Evolutionary conservation across 2,797 vertebrate genomes (phyloP).

Genomic region (Alauda arvensis): DNA sequence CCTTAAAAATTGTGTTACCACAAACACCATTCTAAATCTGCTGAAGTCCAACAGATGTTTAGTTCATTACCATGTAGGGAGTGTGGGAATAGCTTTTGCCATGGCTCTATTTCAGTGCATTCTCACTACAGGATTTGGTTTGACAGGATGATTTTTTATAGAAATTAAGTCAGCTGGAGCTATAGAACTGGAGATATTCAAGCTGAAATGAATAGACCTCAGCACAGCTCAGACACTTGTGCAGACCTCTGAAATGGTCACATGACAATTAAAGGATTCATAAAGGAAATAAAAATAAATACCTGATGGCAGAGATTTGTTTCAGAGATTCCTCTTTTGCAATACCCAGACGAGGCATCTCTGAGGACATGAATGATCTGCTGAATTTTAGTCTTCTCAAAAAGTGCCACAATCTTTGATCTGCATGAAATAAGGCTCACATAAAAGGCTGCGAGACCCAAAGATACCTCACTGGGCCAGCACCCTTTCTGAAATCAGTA

Average conservation of each 20-base stretch:
- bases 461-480: neutral
- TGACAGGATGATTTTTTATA: conserved; percentile 12
- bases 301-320: neutral
- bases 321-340: neutral
- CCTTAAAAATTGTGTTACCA: neutral
- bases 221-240: neutral
- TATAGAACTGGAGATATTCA: neutral
- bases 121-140: neutral
- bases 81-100: conserved; percentile 6
- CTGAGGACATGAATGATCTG: neutral
- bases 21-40: neutral
- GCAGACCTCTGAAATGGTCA: neutral
- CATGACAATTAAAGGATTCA: neutral
- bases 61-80: neutral
- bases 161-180: conserved; percentile 17
- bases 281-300: conserved; percentile 2
- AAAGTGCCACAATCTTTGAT: neutral
- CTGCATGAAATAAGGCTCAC: neutral
- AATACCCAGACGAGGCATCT: neutral
- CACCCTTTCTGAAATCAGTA: neutral
- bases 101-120: neutral
- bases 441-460: neutral
- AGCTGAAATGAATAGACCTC: neutral
- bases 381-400: neutral
- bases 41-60: conserved; percentile 13